phyloP scores from a whole-genome alignment of 2,888 invertebrate species.

The Chloromyia formosa region DNA sequence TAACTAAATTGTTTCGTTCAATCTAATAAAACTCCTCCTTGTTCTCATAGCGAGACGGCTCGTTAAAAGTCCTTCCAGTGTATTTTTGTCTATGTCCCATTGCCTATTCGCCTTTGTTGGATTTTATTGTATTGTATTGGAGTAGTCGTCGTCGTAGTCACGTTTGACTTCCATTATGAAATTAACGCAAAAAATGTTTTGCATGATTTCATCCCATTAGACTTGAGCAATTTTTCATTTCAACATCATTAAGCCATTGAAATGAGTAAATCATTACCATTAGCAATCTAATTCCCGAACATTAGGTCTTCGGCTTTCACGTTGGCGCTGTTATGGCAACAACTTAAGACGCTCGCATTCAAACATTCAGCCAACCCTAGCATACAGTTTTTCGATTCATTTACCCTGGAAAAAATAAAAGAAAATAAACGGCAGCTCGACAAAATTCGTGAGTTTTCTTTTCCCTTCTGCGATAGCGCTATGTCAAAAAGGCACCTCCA shows the following conservation, averaged over 20 bases:
- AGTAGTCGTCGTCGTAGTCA: background rate
- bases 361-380: background rate
- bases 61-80: slow-evolving; percentile 2
- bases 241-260: slow-evolving; percentile 31
- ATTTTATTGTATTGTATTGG: background rate
- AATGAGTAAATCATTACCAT: slow-evolving; percentile 22
- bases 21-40: slow-evolving; percentile 20
- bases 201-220: slow-evolving; percentile 38
- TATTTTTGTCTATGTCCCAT: background rate
- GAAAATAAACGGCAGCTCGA: background rate
- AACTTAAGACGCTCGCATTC: background rate
- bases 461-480: background rate
- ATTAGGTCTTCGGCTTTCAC: background rate
- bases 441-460: background rate
- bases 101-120: background rate
- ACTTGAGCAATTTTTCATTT: slow-evolving; percentile 30
- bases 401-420: background rate
- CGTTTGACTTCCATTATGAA: slow-evolving; percentile 25
- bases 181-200: slow-evolving; percentile 31
- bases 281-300: slow-evolving; percentile 11
- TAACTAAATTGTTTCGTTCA: slow-evolving; percentile 25
- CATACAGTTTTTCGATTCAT: background rate
- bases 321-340: background rate
- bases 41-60: background rate
- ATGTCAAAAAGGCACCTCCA: too few species aligned